Evolutionary conservation across 1,140 invertebrate genomes (phyloP).

Genomic region (Lasioglossum baleicum): DNA sequence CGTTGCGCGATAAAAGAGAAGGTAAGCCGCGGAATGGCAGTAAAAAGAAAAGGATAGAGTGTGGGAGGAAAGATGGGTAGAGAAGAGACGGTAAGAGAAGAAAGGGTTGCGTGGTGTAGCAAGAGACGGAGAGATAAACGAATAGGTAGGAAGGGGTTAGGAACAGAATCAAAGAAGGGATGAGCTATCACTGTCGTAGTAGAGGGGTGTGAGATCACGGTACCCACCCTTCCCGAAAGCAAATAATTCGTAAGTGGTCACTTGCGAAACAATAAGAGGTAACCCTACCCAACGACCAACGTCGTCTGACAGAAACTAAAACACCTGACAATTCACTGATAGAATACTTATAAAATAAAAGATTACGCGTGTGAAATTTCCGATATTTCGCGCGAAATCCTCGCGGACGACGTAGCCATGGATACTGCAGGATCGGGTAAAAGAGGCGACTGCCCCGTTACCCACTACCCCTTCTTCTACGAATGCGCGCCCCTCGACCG

Average conservation of each 20-base stretch:
- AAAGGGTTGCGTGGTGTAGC: background rate
- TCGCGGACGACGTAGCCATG: conserved; percentile 68
- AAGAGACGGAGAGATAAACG: conserved; percentile 33
- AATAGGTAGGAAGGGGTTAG: conserved; percentile 27
- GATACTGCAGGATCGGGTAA: conserved; percentile 66
- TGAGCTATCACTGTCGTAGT: conserved; percentile 29
- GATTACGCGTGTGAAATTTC: too few species aligned
- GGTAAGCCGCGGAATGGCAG: background rate
- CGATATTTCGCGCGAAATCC: conserved; percentile 62
- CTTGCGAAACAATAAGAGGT: too few species aligned
- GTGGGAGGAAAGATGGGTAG: background rate
- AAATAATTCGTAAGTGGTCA: conserved; percentile 39
- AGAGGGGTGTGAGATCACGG: conserved; percentile 39
- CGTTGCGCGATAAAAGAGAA: too few species aligned
- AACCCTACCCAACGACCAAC: background rate
- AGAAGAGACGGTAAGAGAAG: background rate
- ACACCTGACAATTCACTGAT: conserved; percentile 28
- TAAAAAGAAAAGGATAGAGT: background rate
- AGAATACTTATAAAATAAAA: too few species aligned
- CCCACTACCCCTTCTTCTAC: conserved; percentile 51
- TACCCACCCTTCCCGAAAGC: conserved; percentile 51
- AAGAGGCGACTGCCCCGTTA: conserved; percentile 62
- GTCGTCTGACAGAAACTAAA: too few species aligned
- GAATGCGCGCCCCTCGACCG: conserved; percentile 69
- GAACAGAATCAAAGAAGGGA: conserved; percentile 21